Base-by-base conservation (phyloP, 2,888 invertebrate species). In the Luperina testacea region DNA sequence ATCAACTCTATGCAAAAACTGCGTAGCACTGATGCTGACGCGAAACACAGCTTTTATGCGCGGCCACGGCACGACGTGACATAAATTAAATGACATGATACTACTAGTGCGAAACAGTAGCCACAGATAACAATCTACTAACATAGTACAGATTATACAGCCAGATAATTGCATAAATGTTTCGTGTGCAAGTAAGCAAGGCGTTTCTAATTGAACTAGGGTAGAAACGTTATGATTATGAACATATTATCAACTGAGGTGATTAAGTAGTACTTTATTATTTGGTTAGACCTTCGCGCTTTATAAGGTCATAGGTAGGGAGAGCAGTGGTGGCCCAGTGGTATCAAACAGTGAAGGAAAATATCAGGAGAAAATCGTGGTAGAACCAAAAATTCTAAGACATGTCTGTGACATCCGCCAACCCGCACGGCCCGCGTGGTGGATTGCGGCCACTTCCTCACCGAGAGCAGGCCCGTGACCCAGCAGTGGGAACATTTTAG, bases 11-110 rank as follows among this genome's bases (percentile, higher is more conserved):
- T 68, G 77, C 75, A 88, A 87, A 89, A 88, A 89, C 85, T 87
- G 83, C 75, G 75, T 42, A 69, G 77, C 67, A 81, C 72, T 83
- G 77, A 81, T 72, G 81, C 80, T 83, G 78, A 81, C 83, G 48
- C 68, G 80, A 74, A 89, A 86, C 81, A 83, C 70, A 70, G 84
- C 76, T 82, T 88, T 88, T 88, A 88, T 88, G 88, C 88, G 78
- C 77, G 80, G 70, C 83, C 88, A 88, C 86, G 88, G 67, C 72
- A 79, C 84, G 63, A 86, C 88, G 86, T 89, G 89, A 84, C 88
- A 74, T 78, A 89, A 88, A 89, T 85, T 79, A 78, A 87, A 85
- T 84, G 87, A 83, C 80, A 79, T 85, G 85, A 85, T 85, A 84
- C 71, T 69, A 80, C 63, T 84, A 88, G 80, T 83, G 72, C 78